These are phyloP conservation scores for Meloe dianella DNA, from an alignment of 2,888 invertebrate species.

Conservation along the genomic window DNA sequence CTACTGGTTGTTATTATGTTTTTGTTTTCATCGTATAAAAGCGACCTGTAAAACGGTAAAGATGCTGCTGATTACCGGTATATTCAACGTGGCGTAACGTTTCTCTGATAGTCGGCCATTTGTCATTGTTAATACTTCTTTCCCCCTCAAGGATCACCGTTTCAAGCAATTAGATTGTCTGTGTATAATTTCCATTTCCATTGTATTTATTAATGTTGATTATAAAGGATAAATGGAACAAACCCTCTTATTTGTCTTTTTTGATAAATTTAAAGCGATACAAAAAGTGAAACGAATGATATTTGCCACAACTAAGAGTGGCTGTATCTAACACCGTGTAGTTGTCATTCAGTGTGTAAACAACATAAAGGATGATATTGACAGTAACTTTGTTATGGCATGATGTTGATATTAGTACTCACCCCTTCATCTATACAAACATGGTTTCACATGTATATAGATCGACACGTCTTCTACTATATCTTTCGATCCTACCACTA, in stretches of 20 bases:
- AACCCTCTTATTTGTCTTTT: slow-evolving; percentile 23
- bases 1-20: background rate
- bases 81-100: slow-evolving; percentile 22
- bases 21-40: background rate
- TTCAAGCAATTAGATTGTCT: slow-evolving; percentile 29
- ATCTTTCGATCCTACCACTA: slow-evolving; percentile 3
- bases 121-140: slow-evolving; percentile 27
- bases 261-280: background rate
- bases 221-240: slow-evolving; percentile 25
- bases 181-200: slow-evolving; percentile 30
- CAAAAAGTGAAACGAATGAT: background rate
- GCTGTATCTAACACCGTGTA: background rate
- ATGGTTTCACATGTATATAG: slow-evolving; percentile 24
- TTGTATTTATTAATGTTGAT: slow-evolving; percentile 31
- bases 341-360: background rate
- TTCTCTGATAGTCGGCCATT: slow-evolving; percentile 23
- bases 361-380: background rate
- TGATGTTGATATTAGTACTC: slow-evolving; percentile 16
- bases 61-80: slow-evolving; percentile 15
- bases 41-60: background rate
- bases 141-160: slow-evolving; percentile 16
- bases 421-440: slow-evolving; percentile 22
- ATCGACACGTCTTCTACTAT: background rate
- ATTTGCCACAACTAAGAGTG: background rate
- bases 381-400: background rate